Conservation (phyloP, 2,888 invertebrate species). For the Acronicta psi region DNA sequence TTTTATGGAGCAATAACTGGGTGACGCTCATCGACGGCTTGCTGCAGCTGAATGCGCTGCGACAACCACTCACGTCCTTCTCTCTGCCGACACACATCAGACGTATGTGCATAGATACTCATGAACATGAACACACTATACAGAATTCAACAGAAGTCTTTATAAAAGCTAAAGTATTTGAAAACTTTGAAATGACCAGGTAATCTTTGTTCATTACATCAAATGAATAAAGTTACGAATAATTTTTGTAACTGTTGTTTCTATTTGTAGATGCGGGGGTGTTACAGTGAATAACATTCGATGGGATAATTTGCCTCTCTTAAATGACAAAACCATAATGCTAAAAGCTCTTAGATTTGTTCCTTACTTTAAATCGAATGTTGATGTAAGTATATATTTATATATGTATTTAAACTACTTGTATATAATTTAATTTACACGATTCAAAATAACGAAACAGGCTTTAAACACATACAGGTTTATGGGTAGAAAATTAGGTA, state of each 20-base stretch:
- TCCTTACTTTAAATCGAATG: slow-evolving; percentile 32
- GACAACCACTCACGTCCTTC: slow-evolving; percentile 88
- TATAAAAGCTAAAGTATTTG: slow-evolving; percentile 43
- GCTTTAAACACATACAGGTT: slow-evolving; percentile 28
- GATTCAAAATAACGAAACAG: too few species aligned
- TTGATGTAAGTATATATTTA: slow-evolving; percentile 49
- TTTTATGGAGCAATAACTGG: slow-evolving; percentile 93
- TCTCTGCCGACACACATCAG: slow-evolving; percentile 87
- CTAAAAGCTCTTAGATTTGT: slow-evolving; percentile 50
- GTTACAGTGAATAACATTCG: slow-evolving; percentile 54
- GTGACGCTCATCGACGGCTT: slow-evolving; percentile 94
- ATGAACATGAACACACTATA: slow-evolving; percentile 38
- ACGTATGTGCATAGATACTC: slow-evolving; percentile 52
- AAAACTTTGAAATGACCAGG: slow-evolving; percentile 49
- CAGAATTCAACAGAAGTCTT: slow-evolving; percentile 6
- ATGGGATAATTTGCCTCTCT: slow-evolving; percentile 44
- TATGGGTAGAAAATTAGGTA: too few species aligned
- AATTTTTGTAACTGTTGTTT: not conserved
- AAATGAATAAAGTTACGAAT: too few species aligned
- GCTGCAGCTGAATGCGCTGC: slow-evolving; percentile 92
- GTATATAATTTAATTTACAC: too few species aligned
- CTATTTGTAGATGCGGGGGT: slow-evolving; percentile 63
- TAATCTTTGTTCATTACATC: too few species aligned
- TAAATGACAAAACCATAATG: slow-evolving; percentile 21
- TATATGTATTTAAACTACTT: too few species aligned